Evolutionary conservation across 2,797 vertebrate genomes (phyloP), one percentile per base, ranked within the genome.

Genomic region (Diceros bicornis): DNA sequence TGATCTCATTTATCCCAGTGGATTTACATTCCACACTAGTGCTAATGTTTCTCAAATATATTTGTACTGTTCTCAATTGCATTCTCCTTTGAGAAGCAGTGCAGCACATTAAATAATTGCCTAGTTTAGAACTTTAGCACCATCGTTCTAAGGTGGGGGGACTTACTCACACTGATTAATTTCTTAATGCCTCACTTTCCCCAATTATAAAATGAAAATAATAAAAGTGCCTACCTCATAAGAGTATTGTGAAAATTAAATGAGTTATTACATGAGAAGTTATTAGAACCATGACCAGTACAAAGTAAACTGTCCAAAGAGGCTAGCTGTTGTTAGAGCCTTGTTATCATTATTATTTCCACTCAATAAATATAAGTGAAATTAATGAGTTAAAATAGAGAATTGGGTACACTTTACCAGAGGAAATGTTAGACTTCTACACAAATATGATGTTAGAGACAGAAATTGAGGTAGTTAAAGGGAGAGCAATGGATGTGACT

Each of bases 191-290:
- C 52, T 91, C 37, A 25, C 10, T 91, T 93, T 85, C 32, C 37
- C 5, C 23, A 75, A 17, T 89, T 91, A 50, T 44, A 55, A 93
- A 96, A 78, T 57, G 27, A 3, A 41, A 72, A 78, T 59, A 55
- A 88, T 89, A 44, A 68, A 91, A 95, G n/a, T 62, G 74, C 3
- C 4, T 89, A 52, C 23, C 13, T 47, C 21, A 18, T 32, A 74
- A 69, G 20, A 83, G 34, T 52, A n/a, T 75, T 44, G 17, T 81
- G 21, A 94, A 75, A 92, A 47, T 55, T 86, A 85, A 93, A 69
- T 74, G 23, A 91, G 23, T 61, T 77, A 29, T 50, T 61, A 41
- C 32, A 4, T 75, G 14, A 83, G 23, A 77, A 32, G 12, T 75
- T 92, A 61, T 75, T 52, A 66, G 34, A 89, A 44, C 8, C 25